These are phyloP conservation scores for Gymnocheta viridis DNA, from an alignment of 2,888 invertebrate species.

Conservation along the genomic window DNA sequence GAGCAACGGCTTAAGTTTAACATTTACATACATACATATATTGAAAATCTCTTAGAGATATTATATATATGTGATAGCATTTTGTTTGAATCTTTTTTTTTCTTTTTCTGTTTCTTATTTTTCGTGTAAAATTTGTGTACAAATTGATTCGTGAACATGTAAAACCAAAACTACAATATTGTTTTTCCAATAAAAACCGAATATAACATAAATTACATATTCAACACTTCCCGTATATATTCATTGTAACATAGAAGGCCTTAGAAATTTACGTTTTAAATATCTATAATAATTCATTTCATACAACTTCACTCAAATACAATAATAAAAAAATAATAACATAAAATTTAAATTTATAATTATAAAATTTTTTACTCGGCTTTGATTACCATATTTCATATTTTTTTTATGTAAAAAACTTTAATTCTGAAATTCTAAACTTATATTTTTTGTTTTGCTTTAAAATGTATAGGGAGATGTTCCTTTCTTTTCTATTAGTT, in stretches of 20 bases:
- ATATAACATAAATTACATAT: constrained; percentile 42
- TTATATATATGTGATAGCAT: constrained; percentile 53
- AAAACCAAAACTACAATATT: constrained; percentile 2
- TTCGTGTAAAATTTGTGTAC: constrained; percentile 51
- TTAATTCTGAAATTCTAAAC: constrained; percentile 24
- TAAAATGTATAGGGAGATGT: constrained; percentile 22
- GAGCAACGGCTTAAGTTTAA: constrained; percentile 69
- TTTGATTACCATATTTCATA: constrained; percentile 30
- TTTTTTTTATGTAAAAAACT: constrained; percentile 17
- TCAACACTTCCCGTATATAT: constrained; percentile 37
- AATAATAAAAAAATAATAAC: constrained; percentile 40
- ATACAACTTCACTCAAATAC: constrained; percentile 29
- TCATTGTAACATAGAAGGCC: constrained; percentile 46
- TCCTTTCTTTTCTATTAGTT: constrained; percentile 12
- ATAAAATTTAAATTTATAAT: constrained; percentile 38
- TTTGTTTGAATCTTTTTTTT: constrained; percentile 41
- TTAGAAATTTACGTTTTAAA: constrained; percentile 50
- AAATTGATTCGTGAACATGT: constrained; percentile 10
- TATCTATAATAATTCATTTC: constrained; percentile 43
- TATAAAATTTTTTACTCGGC: constrained; percentile 31
- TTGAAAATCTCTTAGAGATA: constrained; percentile 74
- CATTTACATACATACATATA: constrained; percentile 71
- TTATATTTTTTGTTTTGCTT: neutral
- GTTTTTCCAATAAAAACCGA: constrained; percentile 1
- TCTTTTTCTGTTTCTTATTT: constrained; percentile 37